Conservation (phyloP, 2,888 invertebrate species). For the Eremobia ochroleuca region DNA sequence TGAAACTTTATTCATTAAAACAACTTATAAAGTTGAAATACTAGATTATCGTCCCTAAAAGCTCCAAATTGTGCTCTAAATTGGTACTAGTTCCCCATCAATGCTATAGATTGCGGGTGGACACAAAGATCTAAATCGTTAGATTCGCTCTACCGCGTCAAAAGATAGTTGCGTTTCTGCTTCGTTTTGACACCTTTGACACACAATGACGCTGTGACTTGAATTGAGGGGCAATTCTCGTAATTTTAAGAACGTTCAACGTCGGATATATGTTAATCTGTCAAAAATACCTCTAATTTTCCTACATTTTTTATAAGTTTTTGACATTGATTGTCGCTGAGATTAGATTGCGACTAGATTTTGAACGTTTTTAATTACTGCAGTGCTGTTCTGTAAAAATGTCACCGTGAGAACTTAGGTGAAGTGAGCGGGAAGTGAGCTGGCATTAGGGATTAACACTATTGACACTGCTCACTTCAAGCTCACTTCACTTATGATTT, state of each 20-base stretch:
- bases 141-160: background rate
- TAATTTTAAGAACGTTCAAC: background rate
- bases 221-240: background rate
- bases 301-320: background rate
- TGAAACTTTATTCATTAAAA: conserved; percentile 4
- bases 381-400: too few species aligned
- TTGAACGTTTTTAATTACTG: background rate
- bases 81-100: conserved; percentile 19
- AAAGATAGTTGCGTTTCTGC: background rate
- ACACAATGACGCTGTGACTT: background rate
- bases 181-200: background rate
- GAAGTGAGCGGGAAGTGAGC: too few species aligned
- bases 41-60: background rate
- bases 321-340: background rate
- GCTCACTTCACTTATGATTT: too few species aligned
- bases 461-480: too few species aligned
- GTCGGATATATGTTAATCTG: background rate
- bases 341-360: background rate
- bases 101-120: conserved; percentile 20
- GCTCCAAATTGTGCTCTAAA: conserved; percentile 11
- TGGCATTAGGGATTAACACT: too few species aligned
- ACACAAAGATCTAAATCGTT: background rate
- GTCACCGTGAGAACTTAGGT: too few species aligned
- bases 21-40: background rate
- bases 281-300: background rate